phyloP scores from a whole-genome alignment of 2,888 invertebrate genomes.

The Physocephala rufipes region DNA sequence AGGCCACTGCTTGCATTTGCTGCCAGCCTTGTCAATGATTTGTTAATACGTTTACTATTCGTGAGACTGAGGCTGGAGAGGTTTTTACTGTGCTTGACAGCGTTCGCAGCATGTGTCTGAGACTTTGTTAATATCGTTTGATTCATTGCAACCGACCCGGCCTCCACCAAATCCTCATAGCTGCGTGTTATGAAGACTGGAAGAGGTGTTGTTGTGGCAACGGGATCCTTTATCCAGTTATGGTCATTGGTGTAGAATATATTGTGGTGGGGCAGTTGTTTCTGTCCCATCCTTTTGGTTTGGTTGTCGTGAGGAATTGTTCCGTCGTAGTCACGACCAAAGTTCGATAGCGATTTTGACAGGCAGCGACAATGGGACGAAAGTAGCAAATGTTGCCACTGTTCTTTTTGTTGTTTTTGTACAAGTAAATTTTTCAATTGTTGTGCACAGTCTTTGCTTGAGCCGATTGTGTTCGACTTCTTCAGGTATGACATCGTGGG shows the following conservation, averaged over 20 bases:
- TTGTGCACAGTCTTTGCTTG: constrained; percentile 63
- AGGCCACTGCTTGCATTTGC: constrained; percentile 59
- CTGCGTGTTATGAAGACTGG: constrained; percentile 57
- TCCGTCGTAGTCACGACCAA: constrained; percentile 57
- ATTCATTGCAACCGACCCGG: background rate
- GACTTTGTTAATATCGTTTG: constrained; percentile 62
- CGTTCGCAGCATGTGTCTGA: constrained; percentile 43
- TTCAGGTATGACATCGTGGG: constrained; percentile 40
- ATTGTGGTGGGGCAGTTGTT: constrained; percentile 42
- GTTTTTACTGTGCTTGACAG: constrained; percentile 42
- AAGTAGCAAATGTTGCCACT: constrained; percentile 41
- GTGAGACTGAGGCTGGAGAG: constrained; percentile 27
- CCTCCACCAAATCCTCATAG: constrained; percentile 56
- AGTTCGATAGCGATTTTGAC: constrained; percentile 64
- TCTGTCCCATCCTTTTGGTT: constrained; percentile 28
- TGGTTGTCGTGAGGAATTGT: constrained; percentile 44
- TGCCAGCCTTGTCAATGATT: constrained; percentile 57
- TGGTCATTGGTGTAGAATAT: constrained; percentile 42
- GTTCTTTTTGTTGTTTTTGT: constrained; percentile 49
- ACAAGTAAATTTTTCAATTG: constrained; percentile 48
- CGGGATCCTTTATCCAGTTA: constrained; percentile 40
- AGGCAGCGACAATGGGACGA: constrained; percentile 63
- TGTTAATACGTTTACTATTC: constrained; percentile 49
- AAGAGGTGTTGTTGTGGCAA: constrained; percentile 33
- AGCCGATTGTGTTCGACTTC: constrained; percentile 65